phyloP scores from a whole-genome alignment of 2,797 vertebrate species.

The Jordanella pulchra region DNA sequence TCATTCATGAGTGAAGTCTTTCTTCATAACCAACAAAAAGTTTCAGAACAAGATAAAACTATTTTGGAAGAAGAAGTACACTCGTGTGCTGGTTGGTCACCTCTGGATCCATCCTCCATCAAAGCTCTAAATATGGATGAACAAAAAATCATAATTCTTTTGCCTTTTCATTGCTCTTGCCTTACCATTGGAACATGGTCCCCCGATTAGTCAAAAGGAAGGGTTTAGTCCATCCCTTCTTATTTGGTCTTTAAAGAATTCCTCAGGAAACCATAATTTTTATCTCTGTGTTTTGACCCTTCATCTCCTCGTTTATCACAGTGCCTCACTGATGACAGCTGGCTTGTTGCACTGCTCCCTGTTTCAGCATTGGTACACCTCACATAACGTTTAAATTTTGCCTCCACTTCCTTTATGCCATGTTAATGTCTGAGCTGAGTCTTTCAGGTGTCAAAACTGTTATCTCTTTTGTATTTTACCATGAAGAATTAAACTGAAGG shows the following conservation, averaged over 20 bases:
- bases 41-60: too few species aligned
- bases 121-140: slow-evolving; percentile 7
- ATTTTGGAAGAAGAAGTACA: too few species aligned
- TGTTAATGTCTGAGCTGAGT: slow-evolving; percentile 36
- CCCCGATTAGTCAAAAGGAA: neutral
- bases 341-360: slow-evolving; percentile 42
- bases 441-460: slow-evolving; percentile 25
- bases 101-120: too few species aligned
- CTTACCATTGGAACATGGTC: slow-evolving; percentile 11
- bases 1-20: too few species aligned
- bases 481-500: slow-evolving; percentile 28
- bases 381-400: slow-evolving; percentile 31
- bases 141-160: slow-evolving; percentile 18
- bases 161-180: neutral
- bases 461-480: slow-evolving; percentile 3
- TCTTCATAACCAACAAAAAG: too few species aligned
- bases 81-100: too few species aligned
- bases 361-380: slow-evolving; percentile 19
- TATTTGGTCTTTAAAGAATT: slow-evolving; percentile 49
- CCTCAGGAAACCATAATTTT: slow-evolving; percentile 37
- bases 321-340: slow-evolving; percentile 55
- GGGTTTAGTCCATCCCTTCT: slow-evolving; percentile 35
- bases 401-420: slow-evolving; percentile 3
- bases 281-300: slow-evolving; percentile 41
- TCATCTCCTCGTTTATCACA: slow-evolving; percentile 63